Evolutionary conservation across 2,888 invertebrate genomes (phyloP), one percentile per base, ranked within the genome.

Genomic region (Melipona beecheii): DNA sequence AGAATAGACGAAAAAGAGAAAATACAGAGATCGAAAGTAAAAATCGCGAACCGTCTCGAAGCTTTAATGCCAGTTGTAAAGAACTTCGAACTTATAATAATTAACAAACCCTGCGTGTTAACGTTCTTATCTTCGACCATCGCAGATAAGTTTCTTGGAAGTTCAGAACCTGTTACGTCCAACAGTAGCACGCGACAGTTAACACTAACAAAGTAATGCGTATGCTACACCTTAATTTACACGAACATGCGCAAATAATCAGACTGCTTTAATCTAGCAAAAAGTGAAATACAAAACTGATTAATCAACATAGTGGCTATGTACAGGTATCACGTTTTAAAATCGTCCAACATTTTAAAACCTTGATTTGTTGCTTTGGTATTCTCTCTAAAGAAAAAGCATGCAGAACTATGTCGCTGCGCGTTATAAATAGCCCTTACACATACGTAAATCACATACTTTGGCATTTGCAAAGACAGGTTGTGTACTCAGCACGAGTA

Each of bases 391-490:
- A n/a, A 80, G 50, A 27, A 3, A 4, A 27, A 27, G 49, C 70
- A 56, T 60, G 21, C 11, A 17, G 43, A 54, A 58, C 31, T 60
- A 31, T 56, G 27, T 71, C 21, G 24, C 21, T 50, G 15, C 49
- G 6, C 31, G 49, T 65, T 65, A 74, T 74, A 74, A 84, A 84
- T 78, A 84, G 60, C 1, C 24, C 19, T n/a, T 68, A 19, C 60
- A 60, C 69, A 64, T 54, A 83, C 65, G 70, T 77, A 74, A 74
- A 56, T 49, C 43, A 13, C 62, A 76, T 86, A 85, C 89, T 91
- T 88, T 88, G 89, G 86, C 88, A 90, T 91, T 91, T 91, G 65
- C 85, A 87, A 72, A 78, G 86, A 82, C 87, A 87, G 79, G 72
- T 83, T 76, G 83, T 74, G 66, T 64, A 24, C 56, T 54, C 24